Base-by-base conservation (phyloP, 2,888 invertebrate species). In the Perdita meconis region DNA sequence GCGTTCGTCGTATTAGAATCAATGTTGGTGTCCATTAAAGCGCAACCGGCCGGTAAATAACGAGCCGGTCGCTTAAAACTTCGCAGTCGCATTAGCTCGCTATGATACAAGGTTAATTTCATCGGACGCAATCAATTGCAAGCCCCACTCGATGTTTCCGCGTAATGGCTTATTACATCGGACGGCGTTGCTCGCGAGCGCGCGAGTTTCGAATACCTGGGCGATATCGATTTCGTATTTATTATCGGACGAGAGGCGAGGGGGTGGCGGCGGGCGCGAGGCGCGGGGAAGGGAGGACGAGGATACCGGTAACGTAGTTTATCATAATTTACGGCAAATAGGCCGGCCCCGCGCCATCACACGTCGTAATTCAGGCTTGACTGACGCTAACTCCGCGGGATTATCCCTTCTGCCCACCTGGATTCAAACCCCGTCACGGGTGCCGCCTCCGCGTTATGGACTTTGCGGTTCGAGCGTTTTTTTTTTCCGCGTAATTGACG, bases 281-380 rank as follows among this genome's bases (percentile, higher is more conserved):
- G 44, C 44, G 44, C n/a, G 44, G 44, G 44, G 42, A 16, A 44
- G 44, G 8, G 44, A n/a, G 42, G 36, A n/a, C n/a, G n/a, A n/a
- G n/a, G n/a, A n/a, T n/a, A n/a, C n/a, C n/a, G 59, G 73, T 75
- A 65, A 73, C 76, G 84, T 71, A 84, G 86, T 89, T 89, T 88
- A 87, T 89, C 89, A 90, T 90, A 89, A 90, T 90, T 90, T 90
- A 88, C 87, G 88, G 89, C 87, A 89, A 90, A 89, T 85, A 88
- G 86, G 84, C 81, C 53, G 40, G 51, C 57, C 74, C 63, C 77
- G 66, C 70, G 83, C 77, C 80, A 78, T 77, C 82, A 85, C 83
- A 82, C 81, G 83, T 84, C 89, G 89, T 90, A 90, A 89, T 88
- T 90, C 89, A 90, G 83, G 72, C 77, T 87, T 90, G 90, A 90